Base-by-base conservation (phyloP, 2,113 vertebrate genomes). In the Nothobranchius furzeri region DNA sequence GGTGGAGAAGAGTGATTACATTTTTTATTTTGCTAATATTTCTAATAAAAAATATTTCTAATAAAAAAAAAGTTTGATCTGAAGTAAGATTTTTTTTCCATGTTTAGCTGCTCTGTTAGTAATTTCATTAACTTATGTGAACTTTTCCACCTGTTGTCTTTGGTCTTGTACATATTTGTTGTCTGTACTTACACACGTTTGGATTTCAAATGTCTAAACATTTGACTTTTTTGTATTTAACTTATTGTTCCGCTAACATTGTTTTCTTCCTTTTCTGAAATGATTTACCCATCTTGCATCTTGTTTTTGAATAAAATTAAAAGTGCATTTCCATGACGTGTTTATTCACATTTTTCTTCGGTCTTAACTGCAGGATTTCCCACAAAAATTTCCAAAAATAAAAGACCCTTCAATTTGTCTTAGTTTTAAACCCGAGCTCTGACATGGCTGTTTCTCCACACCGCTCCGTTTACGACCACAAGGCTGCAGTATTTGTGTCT, bases 111-210 rank as follows among this genome's bases (percentile, higher is more conserved):
- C 66, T 81, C 72, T 61, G 49, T 56, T 49, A 74, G 58, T 70
- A 52, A 9, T 69, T 59, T 73, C 9, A 91, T 89, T 92, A 91
- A 87, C 89, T 89, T 68, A 78, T 89, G 54, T 84, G 83, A 84
- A 78, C 74, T 69, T 64, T 50, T 69, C 69, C 54, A 77, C 73
- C 25, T 84, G 76, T 75, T 82, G 50, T 73, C 48, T 75, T 82
- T 74, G 73, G 61, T 83, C 73, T 85, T 89, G 87, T 90, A 90
- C 54, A 90, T 88, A 87, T 86, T 88, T 87, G 67, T 88, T 66
- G 61, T 60, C 72, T 70, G 76, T 73, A 85, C 51, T 74, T 52
- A 52, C 5, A 17, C 78, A 50, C 67, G 68, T 84, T 77, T 6
- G 36, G 75, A 49, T 76, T 45, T 65, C 76, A 52, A 24, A 36